Conservation (phyloP, 2,113 vertebrate species). For the Chauna torquata region DNA sequence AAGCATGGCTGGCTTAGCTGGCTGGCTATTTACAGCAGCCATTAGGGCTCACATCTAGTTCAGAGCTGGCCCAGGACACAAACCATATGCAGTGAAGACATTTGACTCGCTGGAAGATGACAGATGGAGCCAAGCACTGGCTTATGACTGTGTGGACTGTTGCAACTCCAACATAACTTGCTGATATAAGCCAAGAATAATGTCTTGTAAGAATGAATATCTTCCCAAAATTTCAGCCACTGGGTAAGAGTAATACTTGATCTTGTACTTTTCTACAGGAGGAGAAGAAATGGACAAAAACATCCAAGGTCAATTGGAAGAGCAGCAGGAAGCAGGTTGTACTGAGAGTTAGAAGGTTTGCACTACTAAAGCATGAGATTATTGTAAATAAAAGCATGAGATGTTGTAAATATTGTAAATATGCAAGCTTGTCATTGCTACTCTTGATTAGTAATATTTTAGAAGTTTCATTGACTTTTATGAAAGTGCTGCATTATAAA, state of each 20-base stretch:
- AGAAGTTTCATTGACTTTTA: neutral
- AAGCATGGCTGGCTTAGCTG: rapidly evolving
- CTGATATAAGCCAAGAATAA: neutral
- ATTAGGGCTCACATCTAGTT: neutral
- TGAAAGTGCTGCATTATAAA: neutral
- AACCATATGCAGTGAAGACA: neutral
- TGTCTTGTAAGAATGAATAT: neutral
- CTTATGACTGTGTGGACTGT: neutral
- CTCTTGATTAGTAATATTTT: neutral
- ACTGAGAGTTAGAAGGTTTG: rapidly evolving
- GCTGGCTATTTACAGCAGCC: neutral
- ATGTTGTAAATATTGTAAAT: too few relatives aligned
- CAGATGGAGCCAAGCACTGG: neutral
- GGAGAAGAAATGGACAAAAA: neutral
- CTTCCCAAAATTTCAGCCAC: neutral
- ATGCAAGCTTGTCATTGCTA: neutral
- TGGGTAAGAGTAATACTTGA: neutral
- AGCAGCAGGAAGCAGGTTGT: neutral
- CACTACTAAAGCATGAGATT: neutral
- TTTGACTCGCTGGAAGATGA: neutral
- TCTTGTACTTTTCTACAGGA: neutral
- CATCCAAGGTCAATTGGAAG: neutral
- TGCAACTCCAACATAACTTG: neutral
- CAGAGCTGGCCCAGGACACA: neutral
- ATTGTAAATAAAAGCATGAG: neutral